Conservation (phyloP, 2,113 vertebrate genomes). For the Solea solea region DNA sequence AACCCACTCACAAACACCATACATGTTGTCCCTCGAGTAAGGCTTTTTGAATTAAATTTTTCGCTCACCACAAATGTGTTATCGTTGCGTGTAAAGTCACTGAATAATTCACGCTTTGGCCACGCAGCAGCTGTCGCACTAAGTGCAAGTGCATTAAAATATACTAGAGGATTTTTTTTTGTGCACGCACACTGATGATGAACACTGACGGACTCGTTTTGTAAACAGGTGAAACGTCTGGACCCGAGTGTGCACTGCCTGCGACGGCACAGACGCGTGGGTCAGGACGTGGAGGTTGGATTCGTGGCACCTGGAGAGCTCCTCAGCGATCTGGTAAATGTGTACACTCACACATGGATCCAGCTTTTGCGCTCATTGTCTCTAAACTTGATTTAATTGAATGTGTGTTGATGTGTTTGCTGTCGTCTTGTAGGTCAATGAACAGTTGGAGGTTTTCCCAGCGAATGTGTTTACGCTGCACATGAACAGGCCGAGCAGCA, state of each 20-base stretch:
- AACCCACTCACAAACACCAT: no score
- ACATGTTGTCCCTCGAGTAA: conserved; percentile 1
- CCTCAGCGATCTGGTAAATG: conserved; percentile 82
- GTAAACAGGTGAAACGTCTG: conserved; percentile 86
- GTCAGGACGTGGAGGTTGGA: conserved; percentile 75
- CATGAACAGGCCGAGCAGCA: conserved; percentile 83
- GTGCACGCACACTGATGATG: conserved; percentile 30
- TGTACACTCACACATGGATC: not conserved
- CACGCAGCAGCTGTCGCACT: conserved; percentile 48
- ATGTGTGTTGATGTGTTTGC: conserved; percentile 36
- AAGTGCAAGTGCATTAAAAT: conserved; percentile 36
- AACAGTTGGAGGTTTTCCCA: conserved; percentile 89
- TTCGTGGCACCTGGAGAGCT: conserved; percentile 77
- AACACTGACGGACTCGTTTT: conserved; percentile 38
- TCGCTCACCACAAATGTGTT: conserved; percentile 26
- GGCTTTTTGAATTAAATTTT: not conserved
- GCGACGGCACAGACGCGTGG: conserved; percentile 79
- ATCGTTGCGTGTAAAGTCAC: conserved; percentile 40
- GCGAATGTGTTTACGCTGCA: conserved; percentile 82
- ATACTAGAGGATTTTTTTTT: conserved; percentile 11
- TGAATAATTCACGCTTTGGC: conserved; percentile 62
- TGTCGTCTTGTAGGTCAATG: conserved; percentile 80
- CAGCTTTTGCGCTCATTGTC: not conserved
- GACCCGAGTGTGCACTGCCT: conserved; percentile 84
- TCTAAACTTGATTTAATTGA: conserved; percentile 24